Evolutionary conservation across 1,140 invertebrate genomes (phyloP).

Genomic region (Monomorium pharaonis): DNA sequence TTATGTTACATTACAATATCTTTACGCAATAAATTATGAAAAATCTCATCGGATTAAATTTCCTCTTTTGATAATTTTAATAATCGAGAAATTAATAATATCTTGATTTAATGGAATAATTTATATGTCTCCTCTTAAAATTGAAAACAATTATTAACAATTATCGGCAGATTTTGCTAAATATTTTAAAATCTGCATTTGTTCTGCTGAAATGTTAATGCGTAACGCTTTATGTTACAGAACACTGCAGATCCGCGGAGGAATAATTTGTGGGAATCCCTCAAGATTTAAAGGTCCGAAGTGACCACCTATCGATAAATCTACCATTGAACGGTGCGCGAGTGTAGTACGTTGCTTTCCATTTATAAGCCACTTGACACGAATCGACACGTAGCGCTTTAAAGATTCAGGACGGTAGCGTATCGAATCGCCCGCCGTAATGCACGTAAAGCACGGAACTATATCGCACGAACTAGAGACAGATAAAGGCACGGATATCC

Average conservation of each 20-base stretch:
- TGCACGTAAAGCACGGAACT: conserved; percentile 14
- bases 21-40: neutral
- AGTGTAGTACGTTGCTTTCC: conserved; percentile 37
- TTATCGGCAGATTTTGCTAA: neutral
- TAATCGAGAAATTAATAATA: conserved; percentile 1
- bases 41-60: neutral
- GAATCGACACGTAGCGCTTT: conserved; percentile 47
- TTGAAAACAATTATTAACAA: neutral
- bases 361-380: conserved; percentile 54
- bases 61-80: neutral
- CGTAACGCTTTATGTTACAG: neutral
- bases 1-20: neutral
- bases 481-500: neutral
- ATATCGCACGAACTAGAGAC: neutral
- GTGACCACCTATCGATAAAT: conserved; percentile 37
- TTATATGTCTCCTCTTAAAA: neutral
- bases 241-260: neutral
- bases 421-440: conserved; percentile 20
- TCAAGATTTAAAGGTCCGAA: conserved; percentile 16
- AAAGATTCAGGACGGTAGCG: conserved; percentile 41
- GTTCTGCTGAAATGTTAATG: neutral
- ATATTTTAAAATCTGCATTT: neutral
- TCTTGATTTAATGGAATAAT: neutral
- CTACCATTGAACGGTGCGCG: neutral
- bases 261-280: neutral